Evolutionary conservation across 2,113 vertebrate species (phyloP), one percentile per base, ranked within the genome.

Genomic region (Galbula dea): DNA sequence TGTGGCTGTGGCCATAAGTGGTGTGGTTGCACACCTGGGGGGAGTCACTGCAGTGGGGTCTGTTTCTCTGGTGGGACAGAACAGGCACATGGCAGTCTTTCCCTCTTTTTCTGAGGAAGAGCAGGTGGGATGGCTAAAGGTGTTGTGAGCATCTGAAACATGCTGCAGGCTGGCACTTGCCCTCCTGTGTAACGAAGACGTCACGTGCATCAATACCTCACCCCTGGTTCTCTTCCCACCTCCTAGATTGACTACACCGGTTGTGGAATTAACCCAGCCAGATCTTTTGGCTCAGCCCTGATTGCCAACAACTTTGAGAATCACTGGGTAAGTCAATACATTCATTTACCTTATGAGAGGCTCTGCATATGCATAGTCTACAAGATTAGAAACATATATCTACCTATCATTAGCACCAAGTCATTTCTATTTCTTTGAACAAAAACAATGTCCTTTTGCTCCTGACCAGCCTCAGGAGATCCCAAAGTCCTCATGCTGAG

Each of bases 231-330:
- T 95, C 69, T 48, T 90, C 94, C 24, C 46, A 14, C 59, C 32
- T 68, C 27, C 15, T 94, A 99, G 99, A 99, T 99, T 27, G 99
- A 99, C 93, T 99, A 98, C 97, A 99, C 99, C 0, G 99, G 99
- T 52, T 99, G 99, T 16, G 98, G 99, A n/a, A 99, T 99, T 84
- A 99, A 99, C 86, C 99, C 99, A 0, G 99, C 99, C 23, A 98
- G 99, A 34, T 99, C 99, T 48, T 99, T 99, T 1, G 99, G 99
- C 26, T 98, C 99, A 0, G 98, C 99, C 0, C 94, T 99, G 93
- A 97, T 99, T 82, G 88, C 98, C 17, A 97, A 93, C 36, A 54
- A 98, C 79, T 99, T 99, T 83, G 92, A 88, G n/a, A 58, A 99
- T 77, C 99, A 99, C 96, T 99, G 99, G 99, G 99, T 99, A 96